phyloP scores from a whole-genome alignment of 2,797 vertebrate species.

The Melanotaenia trifasciata region DNA sequence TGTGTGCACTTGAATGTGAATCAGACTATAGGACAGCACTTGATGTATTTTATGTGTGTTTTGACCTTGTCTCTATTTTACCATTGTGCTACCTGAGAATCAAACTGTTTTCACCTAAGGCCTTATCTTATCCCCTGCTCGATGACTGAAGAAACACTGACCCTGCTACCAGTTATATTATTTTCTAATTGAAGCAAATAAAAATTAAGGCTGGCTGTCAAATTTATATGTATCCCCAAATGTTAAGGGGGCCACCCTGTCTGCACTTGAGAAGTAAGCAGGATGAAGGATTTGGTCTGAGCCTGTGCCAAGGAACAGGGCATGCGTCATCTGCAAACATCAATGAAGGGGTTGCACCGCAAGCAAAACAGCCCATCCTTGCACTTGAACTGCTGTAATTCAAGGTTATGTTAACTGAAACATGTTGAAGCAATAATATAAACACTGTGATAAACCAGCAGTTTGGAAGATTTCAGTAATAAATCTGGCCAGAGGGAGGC shows the following conservation, averaged over 20 bases:
- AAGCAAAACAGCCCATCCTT: conserved; percentile 83
- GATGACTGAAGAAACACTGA: conserved; percentile 27
- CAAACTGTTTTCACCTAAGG: conserved; percentile 24
- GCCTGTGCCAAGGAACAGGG: conserved; percentile 73
- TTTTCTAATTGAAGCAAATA: conserved; percentile 65
- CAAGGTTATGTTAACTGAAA: conserved; percentile 89
- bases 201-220: conserved; percentile 63
- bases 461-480: conserved; percentile 82
- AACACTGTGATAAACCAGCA: conserved; percentile 86
- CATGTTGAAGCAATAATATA: conserved; percentile 86
- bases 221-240: conserved; percentile 63
- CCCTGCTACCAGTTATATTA: conserved; percentile 40
- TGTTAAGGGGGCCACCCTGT: conserved; percentile 71
- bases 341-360: conserved; percentile 76
- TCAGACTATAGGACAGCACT: conserved; percentile 24
- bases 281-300: conserved; percentile 77
- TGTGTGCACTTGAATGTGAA: conserved; percentile 22
- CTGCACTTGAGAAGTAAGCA: conserved; percentile 63
- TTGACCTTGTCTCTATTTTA: conserved; percentile 45
- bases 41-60: conserved; percentile 40
- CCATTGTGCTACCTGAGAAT: conserved; percentile 17
- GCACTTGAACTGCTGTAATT: conserved; percentile 84
- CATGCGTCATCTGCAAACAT: conserved; percentile 83
- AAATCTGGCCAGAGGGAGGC: conserved; percentile 78
- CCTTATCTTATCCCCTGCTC: conserved; percentile 44